A percentile compares a stretch with the other conserved stretches of the same genome.
phyloP scores from a whole-genome alignment of 2,797 vertebrate species.

The Premnoplex brunnescens region DNA sequence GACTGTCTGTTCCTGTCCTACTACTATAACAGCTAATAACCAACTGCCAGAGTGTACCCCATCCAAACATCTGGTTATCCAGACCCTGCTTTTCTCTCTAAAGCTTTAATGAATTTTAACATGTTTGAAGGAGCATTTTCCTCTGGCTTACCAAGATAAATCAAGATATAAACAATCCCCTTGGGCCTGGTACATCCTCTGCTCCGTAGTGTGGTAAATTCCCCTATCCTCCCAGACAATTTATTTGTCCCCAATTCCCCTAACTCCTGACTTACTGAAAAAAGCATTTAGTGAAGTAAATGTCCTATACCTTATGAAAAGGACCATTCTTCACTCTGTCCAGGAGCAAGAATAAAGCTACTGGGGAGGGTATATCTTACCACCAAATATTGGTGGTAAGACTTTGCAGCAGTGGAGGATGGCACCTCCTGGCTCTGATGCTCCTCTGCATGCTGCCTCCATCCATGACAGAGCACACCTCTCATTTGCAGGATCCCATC shows the following conservation, averaged over 20 bases:
- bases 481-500: background rate
- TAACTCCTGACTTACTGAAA: background rate
- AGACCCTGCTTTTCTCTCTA: background rate
- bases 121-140: conserved; percentile 24
- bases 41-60: background rate
- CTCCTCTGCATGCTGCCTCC: background rate
- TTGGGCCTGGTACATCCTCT: background rate
- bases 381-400: background rate
- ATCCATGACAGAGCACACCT: background rate
- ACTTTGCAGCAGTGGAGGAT: background rate
- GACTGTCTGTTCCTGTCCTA: background rate
- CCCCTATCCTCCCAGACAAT: background rate
- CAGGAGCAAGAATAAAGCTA: background rate
- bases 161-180: background rate
- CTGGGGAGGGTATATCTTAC: background rate
- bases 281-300: background rate
- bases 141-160: conserved; percentile 15
- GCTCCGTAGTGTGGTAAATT: background rate
- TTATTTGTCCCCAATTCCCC: background rate
- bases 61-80: background rate
- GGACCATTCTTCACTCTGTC: background rate
- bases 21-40: background rate
- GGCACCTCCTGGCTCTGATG: background rate
- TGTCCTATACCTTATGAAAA: background rate
- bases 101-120: background rate